Base-by-base conservation (phyloP, 2,797 vertebrate genomes). In the Acipenser ruthenus region DNA sequence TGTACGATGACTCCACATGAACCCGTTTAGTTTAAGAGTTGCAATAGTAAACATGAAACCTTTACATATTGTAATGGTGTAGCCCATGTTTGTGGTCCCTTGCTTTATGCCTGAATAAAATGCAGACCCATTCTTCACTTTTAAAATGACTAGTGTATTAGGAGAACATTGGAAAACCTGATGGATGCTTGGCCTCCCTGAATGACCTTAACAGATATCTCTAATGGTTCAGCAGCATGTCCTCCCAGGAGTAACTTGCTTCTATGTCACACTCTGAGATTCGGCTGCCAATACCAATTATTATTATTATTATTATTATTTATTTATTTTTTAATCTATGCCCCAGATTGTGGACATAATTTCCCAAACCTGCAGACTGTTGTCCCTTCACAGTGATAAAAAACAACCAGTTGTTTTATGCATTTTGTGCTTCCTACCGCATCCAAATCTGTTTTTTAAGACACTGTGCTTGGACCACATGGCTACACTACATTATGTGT, bases 81-180 rank as follows among this genome's bases (percentile, higher is more conserved):
- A 37, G 3, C 37, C 37, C 37, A 37, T 4, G 37, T 37, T 37
- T 37, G 37, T 37, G 37, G 37, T 37, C 37, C 37, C 4, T 37
- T 37, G 5, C 37, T 37, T 37, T 37, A 37, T 37, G 37, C 37
- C 37, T 37, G 37, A 37, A 37, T 37, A 37, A 37, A 37, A 37
- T 37, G 37, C 37, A 37, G 37, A 37, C 37, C 23, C 4, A 23
- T 37, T 37, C 23, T 37, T 37, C 23, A 37, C 37, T 37, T 37
- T 37, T 37, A 37, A 37, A 37, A 48, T 65, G 63, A 23, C 13
- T 56, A 15, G 11, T 37, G 11, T 8, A n/a, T 71, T 69, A 68
- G 64, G 47, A 66, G 63, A 70, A 68, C 55, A 65, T 23, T 53
- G 47, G 12, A 48, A 18, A 65, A 48, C 64, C 37, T 37, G 37